Base-by-base conservation (phyloP, 2,113 vertebrate genomes). In the Dasypus novemcinctus region DNA sequence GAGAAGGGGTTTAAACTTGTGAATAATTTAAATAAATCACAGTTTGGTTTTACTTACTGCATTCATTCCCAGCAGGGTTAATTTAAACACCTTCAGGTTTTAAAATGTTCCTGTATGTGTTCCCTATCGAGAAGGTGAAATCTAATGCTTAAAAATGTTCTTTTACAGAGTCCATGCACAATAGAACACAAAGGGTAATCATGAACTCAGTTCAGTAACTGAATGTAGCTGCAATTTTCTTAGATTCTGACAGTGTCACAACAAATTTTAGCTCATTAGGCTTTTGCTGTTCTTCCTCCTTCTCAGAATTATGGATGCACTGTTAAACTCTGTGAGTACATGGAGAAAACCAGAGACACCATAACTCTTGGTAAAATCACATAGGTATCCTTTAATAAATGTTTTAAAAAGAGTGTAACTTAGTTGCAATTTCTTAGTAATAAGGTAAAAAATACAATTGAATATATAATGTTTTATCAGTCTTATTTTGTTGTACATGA, bases 21-120 rank as follows among this genome's bases (percentile, higher is more conserved):
- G 46, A 97, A 96, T 95, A 96, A 91, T 36, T 91, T 85, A 79
- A 97, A 79, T 97, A 91, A 97, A 98, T 96, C 76, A 94, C 85
- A 54, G 91, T 97, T 96, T 10, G 87, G 85, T 96, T 93, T 33
- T 92, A 74, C 88, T 96, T 94, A 95, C 89, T 80, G 25, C 46
- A 94, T 92, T 83, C 85, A 12, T 96, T 95, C 38, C 74, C 76
- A 97, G 66, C 33, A 94, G 59, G 89, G 2, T 79, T 95, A 43
- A 90, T 36, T 91, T 91, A 95, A 72, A 95, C 4, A 87, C 71
- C 43, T 91, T 78, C 69, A 95, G 95, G 95, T 33, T 95, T 96
- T 95, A 29, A 85, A 95, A 23, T 3, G 0, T 92, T 92, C 86
- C 85, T 90, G 15, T 23, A 46, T 13, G 59, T 25, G 80, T 90